Evolutionary conservation across 2,888 invertebrate genomes (phyloP).

Genomic region (Conistra vaccinii): DNA sequence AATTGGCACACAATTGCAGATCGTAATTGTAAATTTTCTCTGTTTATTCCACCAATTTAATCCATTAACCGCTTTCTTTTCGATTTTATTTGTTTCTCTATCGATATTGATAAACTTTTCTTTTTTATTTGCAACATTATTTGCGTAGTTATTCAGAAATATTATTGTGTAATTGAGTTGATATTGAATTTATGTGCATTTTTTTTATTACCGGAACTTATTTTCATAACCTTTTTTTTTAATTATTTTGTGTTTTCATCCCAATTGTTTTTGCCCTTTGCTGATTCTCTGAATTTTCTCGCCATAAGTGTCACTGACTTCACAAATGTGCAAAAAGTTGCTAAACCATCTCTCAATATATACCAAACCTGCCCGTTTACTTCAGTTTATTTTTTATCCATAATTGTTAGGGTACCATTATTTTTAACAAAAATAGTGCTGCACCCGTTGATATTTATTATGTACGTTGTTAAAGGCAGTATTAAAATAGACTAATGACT

Average conservation of each 20-base stretch:
- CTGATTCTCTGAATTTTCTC: slow-evolving; percentile 4
- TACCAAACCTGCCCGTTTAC: slow-evolving; percentile 25
- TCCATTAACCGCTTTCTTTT: slow-evolving; percentile 69
- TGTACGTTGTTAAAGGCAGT: slow-evolving; percentile 9
- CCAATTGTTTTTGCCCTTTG: background rate
- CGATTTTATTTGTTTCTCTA: slow-evolving; percentile 48
- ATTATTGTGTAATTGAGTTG: background rate
- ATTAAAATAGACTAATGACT: slow-evolving; percentile 42
- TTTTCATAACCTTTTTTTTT: background rate
- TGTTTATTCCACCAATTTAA: slow-evolving; percentile 67
- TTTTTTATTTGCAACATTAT: slow-evolving; percentile 30
- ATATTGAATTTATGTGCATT: background rate
- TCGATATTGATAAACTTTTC: slow-evolving; percentile 41
- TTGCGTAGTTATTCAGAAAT: slow-evolving; percentile 15
- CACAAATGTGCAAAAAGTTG: slow-evolving; percentile 30
- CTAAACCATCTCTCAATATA: slow-evolving; percentile 19
- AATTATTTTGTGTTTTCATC: background rate
- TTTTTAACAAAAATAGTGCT: slow-evolving; percentile 12
- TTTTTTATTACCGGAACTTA: background rate
- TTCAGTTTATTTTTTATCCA: slow-evolving; percentile 14
- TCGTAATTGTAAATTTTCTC: slow-evolving; percentile 68
- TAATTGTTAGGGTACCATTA: background rate
- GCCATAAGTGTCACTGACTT: slow-evolving; percentile 39
- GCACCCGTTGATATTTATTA: background rate
- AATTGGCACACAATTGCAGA: slow-evolving; percentile 67